These are phyloP conservation scores for Ricordea florida DNA, from an alignment of 92 coral and sea anemone genomes.

Conservation along the genomic window DNA sequence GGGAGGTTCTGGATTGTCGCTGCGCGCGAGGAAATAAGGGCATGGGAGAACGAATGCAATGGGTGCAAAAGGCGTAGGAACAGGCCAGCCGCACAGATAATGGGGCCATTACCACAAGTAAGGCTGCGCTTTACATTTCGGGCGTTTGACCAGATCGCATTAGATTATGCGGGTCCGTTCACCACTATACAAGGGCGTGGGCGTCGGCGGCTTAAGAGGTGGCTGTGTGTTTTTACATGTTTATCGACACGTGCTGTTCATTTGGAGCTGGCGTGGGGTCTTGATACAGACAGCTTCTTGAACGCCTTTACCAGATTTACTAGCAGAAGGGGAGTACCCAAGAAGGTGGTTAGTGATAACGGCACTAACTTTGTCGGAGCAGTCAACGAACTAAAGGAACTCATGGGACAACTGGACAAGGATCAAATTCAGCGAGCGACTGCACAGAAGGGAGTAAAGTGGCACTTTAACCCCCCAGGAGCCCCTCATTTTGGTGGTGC, in stretches of 20 bases:
- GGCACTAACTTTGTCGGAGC: too few species aligned
- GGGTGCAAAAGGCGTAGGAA: conserved; percentile 20
- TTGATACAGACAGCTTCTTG: conserved; percentile 62
- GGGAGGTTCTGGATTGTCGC: too few species aligned
- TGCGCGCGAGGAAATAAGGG: too few species aligned
- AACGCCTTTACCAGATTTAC: conserved; percentile 62
- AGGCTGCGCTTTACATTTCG: conserved; percentile 57
- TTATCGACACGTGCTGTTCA: conserved; percentile 65
- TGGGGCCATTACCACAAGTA: conserved; percentile 63
- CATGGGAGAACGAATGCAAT: conserved; percentile 13
- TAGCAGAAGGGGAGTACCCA: conserved; percentile 56
- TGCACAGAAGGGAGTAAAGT: too few species aligned
- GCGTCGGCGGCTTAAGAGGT: conserved; percentile 47
- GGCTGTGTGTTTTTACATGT: conserved; percentile 72
- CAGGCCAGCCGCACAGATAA: conserved; percentile 60
- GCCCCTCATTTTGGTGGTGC: too few species aligned
- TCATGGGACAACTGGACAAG: too few species aligned
- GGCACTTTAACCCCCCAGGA: too few species aligned
- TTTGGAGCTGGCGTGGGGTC: conserved; percentile 69
- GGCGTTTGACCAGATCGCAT: conserved; percentile 60
- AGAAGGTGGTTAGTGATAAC: conserved; percentile 41
- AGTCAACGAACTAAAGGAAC: too few species aligned
- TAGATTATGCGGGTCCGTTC: conserved; percentile 40
- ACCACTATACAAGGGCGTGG: conserved; percentile 66
- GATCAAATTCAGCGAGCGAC: too few species aligned